Percentiles rank a stretch among this genome's conserved stretches.
phyloP scores from a whole-genome alignment of 2,797 vertebrate species.

The Epinephelus awoara region DNA sequence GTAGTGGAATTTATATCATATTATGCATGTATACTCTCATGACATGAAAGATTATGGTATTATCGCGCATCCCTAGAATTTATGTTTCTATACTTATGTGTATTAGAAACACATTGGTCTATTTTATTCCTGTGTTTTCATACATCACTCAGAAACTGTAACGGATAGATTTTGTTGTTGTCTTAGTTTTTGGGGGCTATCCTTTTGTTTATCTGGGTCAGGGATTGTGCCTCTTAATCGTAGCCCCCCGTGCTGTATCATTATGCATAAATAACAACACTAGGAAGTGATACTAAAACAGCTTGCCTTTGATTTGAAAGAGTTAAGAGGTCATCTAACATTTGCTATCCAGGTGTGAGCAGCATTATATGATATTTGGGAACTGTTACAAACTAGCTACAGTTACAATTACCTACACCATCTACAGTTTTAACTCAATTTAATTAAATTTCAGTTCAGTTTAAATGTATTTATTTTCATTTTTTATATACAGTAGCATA shows the following conservation, averaged over 20 bases:
- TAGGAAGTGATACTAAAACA: not conserved
- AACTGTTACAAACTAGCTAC: not conserved
- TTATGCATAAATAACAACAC: slow-evolving; percentile 18
- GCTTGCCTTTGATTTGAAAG: not conserved
- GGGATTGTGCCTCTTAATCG: slow-evolving; percentile 43
- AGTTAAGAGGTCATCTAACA: not conserved
- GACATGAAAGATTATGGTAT: no score
- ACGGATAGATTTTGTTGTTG: slow-evolving; percentile 7
- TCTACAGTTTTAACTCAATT: not conserved
- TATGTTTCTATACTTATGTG: not conserved
- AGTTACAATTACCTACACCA: no score
- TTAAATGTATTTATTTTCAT: no score
- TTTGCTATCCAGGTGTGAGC: not conserved
- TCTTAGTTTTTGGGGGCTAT: slow-evolving; percentile 7
- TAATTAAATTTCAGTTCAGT: no score
- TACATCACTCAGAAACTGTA: not conserved
- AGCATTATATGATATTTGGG: not conserved
- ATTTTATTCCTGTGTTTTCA: slow-evolving; percentile 11
- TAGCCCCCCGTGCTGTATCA: not conserved
- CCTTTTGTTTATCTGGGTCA: slow-evolving; percentile 66
- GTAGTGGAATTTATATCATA: no score
- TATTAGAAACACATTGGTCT: no score
- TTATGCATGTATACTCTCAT: no score
- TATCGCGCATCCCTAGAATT: not conserved
- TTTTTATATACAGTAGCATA: no score